phyloP scores from a whole-genome alignment of 2,113 vertebrate genomes.

The Aptenodytes forsteri region DNA sequence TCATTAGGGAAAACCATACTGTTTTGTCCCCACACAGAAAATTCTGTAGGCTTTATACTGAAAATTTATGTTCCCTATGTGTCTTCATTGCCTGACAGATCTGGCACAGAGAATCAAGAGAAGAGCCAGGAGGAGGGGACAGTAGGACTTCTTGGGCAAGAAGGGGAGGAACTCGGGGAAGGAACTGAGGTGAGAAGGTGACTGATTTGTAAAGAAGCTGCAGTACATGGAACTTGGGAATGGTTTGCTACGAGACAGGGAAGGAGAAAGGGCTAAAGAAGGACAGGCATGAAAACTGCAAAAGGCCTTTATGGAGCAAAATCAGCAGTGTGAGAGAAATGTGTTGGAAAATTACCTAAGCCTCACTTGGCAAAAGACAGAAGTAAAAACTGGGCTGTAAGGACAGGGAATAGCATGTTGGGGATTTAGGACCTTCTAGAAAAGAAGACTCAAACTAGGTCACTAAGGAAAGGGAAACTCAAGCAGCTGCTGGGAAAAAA shows the following conservation, averaged over 20 bases:
- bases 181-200: not conserved
- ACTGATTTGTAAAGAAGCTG: not conserved
- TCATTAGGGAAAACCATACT: not conserved
- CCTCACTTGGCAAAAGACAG: not conserved
- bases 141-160: not conserved
- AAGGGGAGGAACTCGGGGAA: not conserved
- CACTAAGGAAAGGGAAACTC: not conserved
- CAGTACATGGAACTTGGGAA: not conserved
- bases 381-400: not conserved
- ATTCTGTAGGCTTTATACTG: not conserved
- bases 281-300: not conserved
- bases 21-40: not conserved
- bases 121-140: not conserved
- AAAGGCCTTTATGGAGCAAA: not conserved
- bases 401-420: not conserved
- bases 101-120: not conserved
- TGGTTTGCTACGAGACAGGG: not conserved
- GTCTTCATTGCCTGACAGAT: not conserved
- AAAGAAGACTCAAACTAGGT: not conserved
- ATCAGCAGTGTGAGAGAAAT: not conserved
- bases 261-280: not conserved
- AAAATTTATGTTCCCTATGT: not conserved
- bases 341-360: not conserved
- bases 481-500: not conserved
- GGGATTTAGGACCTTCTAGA: conserved; percentile 8